Evolutionary conservation across 37 sponge, comb jelly and placozoan species (phyloP), one percentile per base, ranked within the genome.

Genomic region (Amphimedon queenslandica): DNA sequence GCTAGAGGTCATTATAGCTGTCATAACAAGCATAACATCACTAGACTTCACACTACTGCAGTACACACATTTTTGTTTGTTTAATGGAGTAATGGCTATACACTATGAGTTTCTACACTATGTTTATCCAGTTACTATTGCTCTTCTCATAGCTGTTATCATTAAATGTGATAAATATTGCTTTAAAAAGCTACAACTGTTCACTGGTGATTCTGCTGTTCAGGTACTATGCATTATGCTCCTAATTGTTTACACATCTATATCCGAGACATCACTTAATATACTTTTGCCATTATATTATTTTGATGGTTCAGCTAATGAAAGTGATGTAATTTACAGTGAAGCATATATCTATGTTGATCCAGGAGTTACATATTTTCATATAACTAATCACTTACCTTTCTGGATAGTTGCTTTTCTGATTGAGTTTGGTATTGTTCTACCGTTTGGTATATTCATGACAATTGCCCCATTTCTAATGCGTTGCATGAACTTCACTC

Each of bases 191-290:
- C 21, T 60, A 6, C 27, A 11, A 60, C 21, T 60, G 5, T 60
- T 60, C 61, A 60, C 24, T 60, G 61, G 61, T 25, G 21, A 25
- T 60, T 13, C 61, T 25, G 61, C 61, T n/a, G 28, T 60, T 6
- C 61, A 60, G 21, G 61, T 25, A 25, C 61, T 60, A 5, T 60
- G 61, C 21, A 60, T 60, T 60, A 11, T 60, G 5, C 61, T 60
- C 5, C 61, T 60, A 13, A 60, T 60, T 11, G 8, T 5, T n/a
- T 60, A 60, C 28, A 60, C 61, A n/a, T 11, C 61, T 25, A 60
- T 60, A 60, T 60, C 61, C 8, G 61, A 25, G 5, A 60, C 61
- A 5, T 60, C 61, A 25, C 61, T 60, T 25, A 11, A n/a, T n/a
- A 60, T n/a, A 13, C 27, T 60, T 13, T 25, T 60, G 27, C 61